These are phyloP conservation scores for Lepetodrilus schrolli DNA, from an alignment of 2,888 invertebrate genomes.

Conservation along the genomic window DNA sequence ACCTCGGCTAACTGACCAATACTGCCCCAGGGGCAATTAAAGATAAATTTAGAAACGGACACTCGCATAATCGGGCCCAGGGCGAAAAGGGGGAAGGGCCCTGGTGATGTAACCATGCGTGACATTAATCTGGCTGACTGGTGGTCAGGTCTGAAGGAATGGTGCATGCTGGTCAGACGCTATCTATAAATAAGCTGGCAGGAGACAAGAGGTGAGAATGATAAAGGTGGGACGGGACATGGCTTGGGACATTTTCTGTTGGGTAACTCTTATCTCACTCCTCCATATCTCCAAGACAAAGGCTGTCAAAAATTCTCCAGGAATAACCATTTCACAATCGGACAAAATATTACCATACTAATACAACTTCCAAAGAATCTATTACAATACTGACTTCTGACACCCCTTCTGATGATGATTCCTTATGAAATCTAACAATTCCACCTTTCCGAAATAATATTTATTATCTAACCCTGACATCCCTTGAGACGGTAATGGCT, in stretches of 20 bases:
- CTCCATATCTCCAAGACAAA: slow-evolving; percentile 3
- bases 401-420: no score
- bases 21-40: slow-evolving; percentile 25
- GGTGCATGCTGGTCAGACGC: slow-evolving; percentile 1
- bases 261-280: slow-evolving; percentile 9
- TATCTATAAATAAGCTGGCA: slow-evolving; percentile 26
- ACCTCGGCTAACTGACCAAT: neutral
- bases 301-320: neutral
- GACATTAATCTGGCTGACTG: slow-evolving; percentile 12
- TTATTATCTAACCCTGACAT: neutral
- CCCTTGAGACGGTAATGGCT: neutral
- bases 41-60: slow-evolving; percentile 23
- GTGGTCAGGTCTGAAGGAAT: neutral
- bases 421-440: no score
- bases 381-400: no score
- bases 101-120: neutral
- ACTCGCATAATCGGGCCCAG: slow-evolving; percentile 7
- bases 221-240: slow-evolving; percentile 10
- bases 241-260: slow-evolving; percentile 2
- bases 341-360: no score
- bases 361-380: no score
- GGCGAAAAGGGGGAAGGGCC: slow-evolving; percentile 16
- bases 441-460: no score
- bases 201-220: neutral
- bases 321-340: no score